A percentile compares a stretch with the other conserved stretches of the same genome.
Evolutionary conservation across 2,797 vertebrate genomes (phyloP).

Genomic region (Sebastes diploproa): DNA sequence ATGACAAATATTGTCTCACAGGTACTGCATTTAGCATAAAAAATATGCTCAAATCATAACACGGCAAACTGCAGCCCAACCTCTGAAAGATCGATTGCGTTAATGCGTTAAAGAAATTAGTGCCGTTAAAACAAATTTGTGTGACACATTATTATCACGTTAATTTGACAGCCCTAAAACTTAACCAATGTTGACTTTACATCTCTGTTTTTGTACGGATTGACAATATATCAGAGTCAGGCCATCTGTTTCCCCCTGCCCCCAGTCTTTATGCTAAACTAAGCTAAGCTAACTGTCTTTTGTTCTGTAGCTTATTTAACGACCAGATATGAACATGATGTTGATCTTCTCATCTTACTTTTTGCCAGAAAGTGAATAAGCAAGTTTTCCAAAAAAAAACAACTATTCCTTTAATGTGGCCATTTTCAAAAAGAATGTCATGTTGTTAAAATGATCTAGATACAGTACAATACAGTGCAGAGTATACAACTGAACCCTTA

Average conservation of each 20-base stretch:
- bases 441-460: not conserved
- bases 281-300: not conserved
- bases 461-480: not conserved
- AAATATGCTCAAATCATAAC: too few species aligned
- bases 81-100: too few species aligned
- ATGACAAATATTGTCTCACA: too few species aligned
- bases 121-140: accelerated
- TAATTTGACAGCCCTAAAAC: too few species aligned
- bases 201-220: too few species aligned
- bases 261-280: not conserved
- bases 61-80: too few species aligned
- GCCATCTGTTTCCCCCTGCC: not conserved
- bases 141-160: too few species aligned
- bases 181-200: too few species aligned
- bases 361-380: not conserved
- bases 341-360: not conserved
- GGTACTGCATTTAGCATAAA: too few species aligned
- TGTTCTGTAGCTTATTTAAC: not conserved
- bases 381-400: not conserved
- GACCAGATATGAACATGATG: not conserved
- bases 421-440: not conserved
- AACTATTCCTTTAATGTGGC: not conserved
- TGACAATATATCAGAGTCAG: not conserved
- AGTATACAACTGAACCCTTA: not conserved
- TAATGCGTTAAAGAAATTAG: too few species aligned